Evolutionary conservation across 2,888 invertebrate species (phyloP), one percentile per base, ranked within the genome.

Genomic region (Xanthia togata): DNA sequence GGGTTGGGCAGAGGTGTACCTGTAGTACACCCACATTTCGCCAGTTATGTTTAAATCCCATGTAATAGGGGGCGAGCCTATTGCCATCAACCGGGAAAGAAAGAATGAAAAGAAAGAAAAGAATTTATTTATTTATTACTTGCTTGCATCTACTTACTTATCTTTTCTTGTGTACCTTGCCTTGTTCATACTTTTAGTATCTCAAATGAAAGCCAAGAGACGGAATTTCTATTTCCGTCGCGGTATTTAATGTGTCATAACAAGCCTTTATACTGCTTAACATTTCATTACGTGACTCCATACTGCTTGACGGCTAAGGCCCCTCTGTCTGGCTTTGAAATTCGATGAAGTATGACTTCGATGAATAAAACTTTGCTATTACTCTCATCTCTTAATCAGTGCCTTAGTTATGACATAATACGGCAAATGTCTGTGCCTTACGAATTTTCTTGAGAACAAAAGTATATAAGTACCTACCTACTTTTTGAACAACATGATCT

Each of bases 201-300:
- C 64, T 76, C 74, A 87, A 87, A 82, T 68, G 79, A 86, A 78
- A 80, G 47, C 79, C 65, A 81, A 81, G 79, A 77, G 71, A 59
- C 76, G 79, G 79, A 77, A 87, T 84, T 80, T 70, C 65, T 82
- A 75, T 87, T 85, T 84, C 73, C 73, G 71, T 79, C 59, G 78
- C 68, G 74, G 84, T 77, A 86, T 87, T 86, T 84, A 86, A 82
- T 83, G 79, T 87, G 86, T 84, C 87, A 84, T 82, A 82, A 73
- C 82, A 84, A 84, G 78, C 78, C 82, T 81, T 87, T 79, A 81
- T 79, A 80, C 79, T 59, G 70, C 73, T 76, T 74, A 76, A 80
- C 83, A 79, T 86, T 87, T 82, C 82, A 87, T 84, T 81, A 87
- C 83, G 76, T 81, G 78, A 79, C 85, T 68, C 77, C 69, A 76